Conservation (phyloP, 2,797 vertebrate genomes). For the Sebastes hubbsi region DNA sequence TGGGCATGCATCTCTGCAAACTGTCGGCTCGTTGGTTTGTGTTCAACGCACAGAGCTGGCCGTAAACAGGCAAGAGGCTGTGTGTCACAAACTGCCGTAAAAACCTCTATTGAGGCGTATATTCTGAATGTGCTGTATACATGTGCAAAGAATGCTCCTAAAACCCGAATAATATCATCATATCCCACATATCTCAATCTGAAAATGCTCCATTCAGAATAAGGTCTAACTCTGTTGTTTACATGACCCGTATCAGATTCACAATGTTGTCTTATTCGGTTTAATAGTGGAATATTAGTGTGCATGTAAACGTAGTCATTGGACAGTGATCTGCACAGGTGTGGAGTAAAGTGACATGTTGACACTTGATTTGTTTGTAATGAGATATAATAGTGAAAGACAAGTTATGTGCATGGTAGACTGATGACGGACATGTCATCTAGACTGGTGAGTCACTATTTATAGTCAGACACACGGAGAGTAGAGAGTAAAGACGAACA, state of each 20-base stretch:
- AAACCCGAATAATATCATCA: background rate
- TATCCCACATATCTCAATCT: background rate
- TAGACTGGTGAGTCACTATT: constrained; percentile 53
- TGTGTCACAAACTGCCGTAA: background rate
- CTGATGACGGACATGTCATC: constrained; percentile 16
- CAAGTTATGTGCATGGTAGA: constrained; percentile 1
- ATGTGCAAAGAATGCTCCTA: background rate
- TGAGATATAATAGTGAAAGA: constrained; percentile 7
- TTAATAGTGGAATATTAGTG: background rate
- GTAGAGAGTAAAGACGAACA: constrained; percentile 27
- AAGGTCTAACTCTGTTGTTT: background rate
- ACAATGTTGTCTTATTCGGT: background rate
- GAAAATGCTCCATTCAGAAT: background rate
- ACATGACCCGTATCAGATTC: background rate
- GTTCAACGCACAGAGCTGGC: too few species aligned
- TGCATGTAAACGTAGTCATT: background rate
- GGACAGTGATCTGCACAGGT: background rate
- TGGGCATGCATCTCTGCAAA: background rate
- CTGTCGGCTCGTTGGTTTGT: background rate
- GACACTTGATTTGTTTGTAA: constrained; percentile 1
- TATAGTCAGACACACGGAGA: constrained; percentile 26
- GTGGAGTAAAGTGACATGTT: background rate
- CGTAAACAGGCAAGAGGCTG: too few species aligned
- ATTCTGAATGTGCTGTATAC: fast-evolving
- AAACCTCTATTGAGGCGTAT: background rate